Evolutionary conservation across 2,888 invertebrate genomes (phyloP), one percentile per base, ranked within the genome.

Genomic region (Himalopsyche japonica): DNA sequence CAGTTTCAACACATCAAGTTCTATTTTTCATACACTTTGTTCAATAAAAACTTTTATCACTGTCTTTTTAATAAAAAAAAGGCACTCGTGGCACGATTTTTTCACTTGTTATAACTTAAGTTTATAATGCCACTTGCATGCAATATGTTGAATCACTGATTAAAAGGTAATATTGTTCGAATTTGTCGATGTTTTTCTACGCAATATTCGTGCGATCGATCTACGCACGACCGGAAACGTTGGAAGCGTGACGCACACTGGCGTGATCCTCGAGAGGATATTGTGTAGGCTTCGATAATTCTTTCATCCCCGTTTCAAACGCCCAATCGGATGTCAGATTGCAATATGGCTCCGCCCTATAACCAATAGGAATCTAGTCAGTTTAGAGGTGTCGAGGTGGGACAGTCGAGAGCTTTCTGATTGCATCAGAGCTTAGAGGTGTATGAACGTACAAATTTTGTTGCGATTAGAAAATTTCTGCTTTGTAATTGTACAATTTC

Each of bases 301-400:
- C 32, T 76, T 27, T 76, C 48, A 81, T 82, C 86, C 82, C 78
- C 43, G 76, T 49, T 37, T 20, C 6, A 20, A n/a, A 76, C 18
- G 18, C 18, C 86, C 86, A 86, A 86, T 86, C 84, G 18, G 20
- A 80, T 30, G 57, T 43, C 24, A 2, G 70, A 57, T n/a, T 24
- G 7, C 48, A 18, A 3, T 6, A 18, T 48, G 64, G 47, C 80
- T 57, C 70, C 85, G 43, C 85, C 85, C 80, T 32, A 18, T 15
- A 20, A 4, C 30, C 77, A 84, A 79, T 84, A 79, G 83, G 47
- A 79, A 27, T 30, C 79, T 30, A 24, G 30, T 34, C 2, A 37
- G 30, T 79, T 43, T 37, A 30, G 32, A 32, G 77, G 37, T 43
- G n/a, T 47, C n/a, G 77, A 20, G 48, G 83, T n/a, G 83, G 83